A percentile compares a stretch with the other conserved stretches of the same genome.
These are phyloP conservation scores for Nilaparvata lugens DNA, from an alignment of 1,140 invertebrate species.

Conservation along the genomic window DNA sequence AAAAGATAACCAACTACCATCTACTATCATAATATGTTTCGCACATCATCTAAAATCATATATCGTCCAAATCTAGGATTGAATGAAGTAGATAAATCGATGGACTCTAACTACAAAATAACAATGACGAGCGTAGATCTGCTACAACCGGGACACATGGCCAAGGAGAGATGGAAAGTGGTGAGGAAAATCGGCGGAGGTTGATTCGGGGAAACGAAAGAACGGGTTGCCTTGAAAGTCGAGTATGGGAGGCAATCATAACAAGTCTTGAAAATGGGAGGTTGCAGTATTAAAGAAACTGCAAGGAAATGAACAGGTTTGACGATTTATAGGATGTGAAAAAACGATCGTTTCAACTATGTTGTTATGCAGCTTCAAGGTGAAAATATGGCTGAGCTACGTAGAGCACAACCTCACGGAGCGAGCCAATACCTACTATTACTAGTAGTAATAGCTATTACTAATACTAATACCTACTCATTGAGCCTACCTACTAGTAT, in stretches of 20 bases:
- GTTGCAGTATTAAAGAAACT: slow-evolving; percentile 90
- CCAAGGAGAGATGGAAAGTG: slow-evolving; percentile 98
- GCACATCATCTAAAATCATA: no score
- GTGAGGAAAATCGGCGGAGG: slow-evolving; percentile 94
- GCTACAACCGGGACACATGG: slow-evolving; percentile 89
- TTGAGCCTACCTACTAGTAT: no score
- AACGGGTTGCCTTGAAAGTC: slow-evolving; percentile 95
- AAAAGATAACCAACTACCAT: no score
- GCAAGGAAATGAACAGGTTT: slow-evolving; percentile 90
- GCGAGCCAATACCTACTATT: no score
- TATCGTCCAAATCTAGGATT: no score
- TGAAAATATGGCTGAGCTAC: slow-evolving; percentile 92
- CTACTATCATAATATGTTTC: no score
- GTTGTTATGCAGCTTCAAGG: slow-evolving; percentile 99
- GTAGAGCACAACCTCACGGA: slow-evolving; percentile 86
- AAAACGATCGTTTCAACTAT: slow-evolving; percentile 99
- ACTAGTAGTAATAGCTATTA: no score
- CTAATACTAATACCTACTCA: no score
- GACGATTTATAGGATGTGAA: slow-evolving; percentile 94
- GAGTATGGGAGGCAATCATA: slow-evolving; percentile 96
- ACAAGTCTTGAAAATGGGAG: slow-evolving; percentile 99
- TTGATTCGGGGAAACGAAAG: slow-evolving; percentile 98
- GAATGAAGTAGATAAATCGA: slow-evolving; percentile 49
- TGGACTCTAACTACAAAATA: slow-evolving; percentile 65
- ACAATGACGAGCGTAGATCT: slow-evolving; percentile 91